These are phyloP conservation scores for Stegodyphus mimosarum DNA, from an alignment of 1,140 invertebrate species.

Conservation along the genomic window DNA sequence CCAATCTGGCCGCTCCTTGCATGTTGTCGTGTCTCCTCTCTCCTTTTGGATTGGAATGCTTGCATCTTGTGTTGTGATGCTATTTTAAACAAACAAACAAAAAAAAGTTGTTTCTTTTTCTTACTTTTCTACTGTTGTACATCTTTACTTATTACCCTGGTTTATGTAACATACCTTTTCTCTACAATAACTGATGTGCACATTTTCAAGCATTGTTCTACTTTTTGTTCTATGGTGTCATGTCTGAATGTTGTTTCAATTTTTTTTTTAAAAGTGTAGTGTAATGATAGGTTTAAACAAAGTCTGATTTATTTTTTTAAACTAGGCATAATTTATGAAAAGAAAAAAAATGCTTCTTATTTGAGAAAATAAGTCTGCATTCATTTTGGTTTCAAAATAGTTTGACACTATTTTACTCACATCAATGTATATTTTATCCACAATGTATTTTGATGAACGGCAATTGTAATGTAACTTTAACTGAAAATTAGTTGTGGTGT, in stretches of 20 bases:
- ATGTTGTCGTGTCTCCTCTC: constrained; percentile 57
- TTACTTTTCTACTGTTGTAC: constrained; percentile 37
- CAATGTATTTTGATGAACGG: too few species aligned
- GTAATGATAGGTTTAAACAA: too few species aligned
- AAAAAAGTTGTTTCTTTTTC: constrained; percentile 4
- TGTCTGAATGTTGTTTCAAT: constrained; percentile 33
- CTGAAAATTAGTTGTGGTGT: too few species aligned
- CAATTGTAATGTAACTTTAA: too few species aligned
- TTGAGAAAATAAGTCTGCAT: too few species aligned
- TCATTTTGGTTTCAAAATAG: too few species aligned
- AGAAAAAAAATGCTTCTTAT: too few species aligned
- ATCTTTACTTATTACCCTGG: constrained; percentile 52
- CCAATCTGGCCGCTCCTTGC: constrained; percentile 58
- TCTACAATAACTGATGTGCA: constrained; percentile 45
- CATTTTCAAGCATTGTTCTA: constrained; percentile 53
- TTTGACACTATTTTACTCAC: too few species aligned
- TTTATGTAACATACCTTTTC: constrained; percentile 47
- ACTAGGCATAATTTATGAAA: too few species aligned
- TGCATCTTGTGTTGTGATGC: constrained; percentile 61
- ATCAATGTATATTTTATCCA: too few species aligned
- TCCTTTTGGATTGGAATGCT: constrained; percentile 59
- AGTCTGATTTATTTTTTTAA: too few species aligned
- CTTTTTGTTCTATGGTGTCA: constrained; percentile 50
- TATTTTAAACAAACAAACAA: constrained; percentile 32
- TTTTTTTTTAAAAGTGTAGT: background rate